Evolutionary conservation across 2,113 vertebrate genomes (phyloP).

Genomic region (Phrynocephalus versicolor): DNA sequence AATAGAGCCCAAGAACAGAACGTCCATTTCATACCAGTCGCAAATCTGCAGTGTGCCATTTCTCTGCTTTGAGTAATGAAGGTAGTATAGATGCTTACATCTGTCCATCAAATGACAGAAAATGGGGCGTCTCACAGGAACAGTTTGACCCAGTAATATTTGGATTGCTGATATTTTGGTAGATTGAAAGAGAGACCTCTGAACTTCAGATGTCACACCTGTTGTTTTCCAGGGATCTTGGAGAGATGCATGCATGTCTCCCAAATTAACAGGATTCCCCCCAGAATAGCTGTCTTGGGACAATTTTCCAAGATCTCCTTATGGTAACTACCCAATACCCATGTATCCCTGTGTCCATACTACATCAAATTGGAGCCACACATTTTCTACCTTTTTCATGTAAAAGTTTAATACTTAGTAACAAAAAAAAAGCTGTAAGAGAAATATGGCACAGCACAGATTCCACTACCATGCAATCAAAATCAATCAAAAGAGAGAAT

Average conservation of each 20-base stretch:
- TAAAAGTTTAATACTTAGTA: slow-evolving; percentile 23
- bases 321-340: not conserved
- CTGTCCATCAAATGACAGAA: not conserved
- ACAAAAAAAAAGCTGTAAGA: not conserved
- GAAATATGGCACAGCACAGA: not conserved
- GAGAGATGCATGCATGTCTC: not conserved
- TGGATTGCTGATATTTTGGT: not conserved
- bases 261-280: not conserved
- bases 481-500: not conserved
- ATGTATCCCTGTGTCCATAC: not conserved
- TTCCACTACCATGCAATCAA: not conserved
- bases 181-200: not conserved
- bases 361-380: not conserved
- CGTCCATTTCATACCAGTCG: not conserved
- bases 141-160: not conserved
- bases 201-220: not conserved
- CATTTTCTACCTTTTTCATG: not conserved
- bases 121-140: not conserved
- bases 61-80: not conserved
- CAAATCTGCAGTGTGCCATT: not conserved
- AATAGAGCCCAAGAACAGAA: not conserved
- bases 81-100: not conserved
- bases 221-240: not conserved
- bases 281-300: not conserved
- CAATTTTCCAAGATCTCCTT: not conserved